Conservation (phyloP, 2,113 vertebrate genomes). For the Malurus cyaneus region DNA sequence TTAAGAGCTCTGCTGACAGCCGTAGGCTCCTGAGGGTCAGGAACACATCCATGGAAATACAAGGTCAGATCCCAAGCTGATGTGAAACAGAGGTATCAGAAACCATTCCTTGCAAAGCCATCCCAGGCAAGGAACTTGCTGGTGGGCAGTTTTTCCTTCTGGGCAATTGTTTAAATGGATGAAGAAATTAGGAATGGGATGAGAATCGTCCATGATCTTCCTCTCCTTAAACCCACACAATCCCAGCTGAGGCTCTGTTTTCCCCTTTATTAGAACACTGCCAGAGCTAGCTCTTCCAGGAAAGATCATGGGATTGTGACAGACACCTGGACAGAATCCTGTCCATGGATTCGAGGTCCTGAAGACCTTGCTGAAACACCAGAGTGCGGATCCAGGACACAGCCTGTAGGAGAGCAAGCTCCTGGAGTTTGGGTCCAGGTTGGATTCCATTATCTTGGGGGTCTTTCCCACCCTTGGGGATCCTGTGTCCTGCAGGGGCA, state of each 20-base stretch:
- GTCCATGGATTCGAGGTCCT: not conserved
- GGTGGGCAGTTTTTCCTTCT: not conserved
- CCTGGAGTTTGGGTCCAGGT: not conserved
- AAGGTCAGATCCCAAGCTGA: not conserved
- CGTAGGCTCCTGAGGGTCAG: not conserved
- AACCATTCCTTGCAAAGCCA: not conserved
- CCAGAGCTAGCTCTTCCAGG: not conserved
- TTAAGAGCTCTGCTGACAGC: not conserved
- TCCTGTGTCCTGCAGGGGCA: too few relatives aligned
- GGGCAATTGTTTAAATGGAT: not conserved
- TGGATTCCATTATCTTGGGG: not conserved
- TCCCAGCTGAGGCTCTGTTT: accelerated
- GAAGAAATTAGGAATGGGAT: not conserved
- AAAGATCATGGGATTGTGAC: not conserved
- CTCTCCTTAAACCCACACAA: not conserved
- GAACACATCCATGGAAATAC: not conserved
- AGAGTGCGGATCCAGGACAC: not conserved
- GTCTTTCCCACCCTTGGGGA: not conserved
- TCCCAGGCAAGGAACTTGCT: not conserved
- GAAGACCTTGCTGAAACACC: not conserved
- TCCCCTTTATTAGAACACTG: not conserved
- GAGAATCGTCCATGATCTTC: not conserved
- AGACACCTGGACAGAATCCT: not conserved
- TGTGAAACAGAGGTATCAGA: not conserved
- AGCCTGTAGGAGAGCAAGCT: not conserved